Percentiles rank a stretch among this genome's conserved stretches.
phyloP scores from a whole-genome alignment of 2,797 vertebrate species.

The Euphonia xanthogaster region DNA sequence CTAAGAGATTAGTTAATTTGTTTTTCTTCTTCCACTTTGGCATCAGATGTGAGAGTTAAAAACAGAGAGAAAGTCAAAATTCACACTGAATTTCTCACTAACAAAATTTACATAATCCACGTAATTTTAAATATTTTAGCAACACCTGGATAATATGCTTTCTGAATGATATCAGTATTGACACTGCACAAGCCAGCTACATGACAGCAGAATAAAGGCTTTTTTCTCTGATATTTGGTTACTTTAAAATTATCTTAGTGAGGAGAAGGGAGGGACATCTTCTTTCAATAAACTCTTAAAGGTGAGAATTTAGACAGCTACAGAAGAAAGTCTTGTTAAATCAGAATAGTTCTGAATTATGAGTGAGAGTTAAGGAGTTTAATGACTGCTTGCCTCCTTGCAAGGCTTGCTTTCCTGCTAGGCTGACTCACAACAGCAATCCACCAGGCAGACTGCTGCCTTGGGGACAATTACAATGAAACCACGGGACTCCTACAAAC shows the following conservation, averaged over 20 bases:
- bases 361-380: conserved; percentile 2
- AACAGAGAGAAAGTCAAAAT: neutral
- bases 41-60: neutral
- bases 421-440: conserved; percentile 65
- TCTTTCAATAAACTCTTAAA: conserved; percentile 1
- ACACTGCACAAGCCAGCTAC: neutral
- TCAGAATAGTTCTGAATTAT: conserved; percentile 7
- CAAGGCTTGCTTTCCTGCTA: conserved; percentile 37
- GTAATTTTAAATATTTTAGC: neutral
- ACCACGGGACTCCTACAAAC: conserved; percentile 65
- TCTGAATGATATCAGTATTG: neutral
- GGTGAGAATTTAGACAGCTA: conserved; percentile 35
- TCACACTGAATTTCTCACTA: neutral
- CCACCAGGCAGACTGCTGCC: conserved; percentile 54
- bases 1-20: neutral
- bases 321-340: conserved; percentile 9
- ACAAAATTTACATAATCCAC: neutral
- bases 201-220: neutral
- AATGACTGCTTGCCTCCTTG: conserved; percentile 66
- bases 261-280: neutral
- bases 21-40: neutral
- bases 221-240: neutral
- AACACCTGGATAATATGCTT: neutral
- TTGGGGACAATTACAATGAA: conserved; percentile 57
- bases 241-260: neutral